A percentile compares a stretch with the other conserved stretches of the same genome.
phyloP scores from a whole-genome alignment of 2,797 vertebrate genomes.

The Hephaestus fuliginosus region DNA sequence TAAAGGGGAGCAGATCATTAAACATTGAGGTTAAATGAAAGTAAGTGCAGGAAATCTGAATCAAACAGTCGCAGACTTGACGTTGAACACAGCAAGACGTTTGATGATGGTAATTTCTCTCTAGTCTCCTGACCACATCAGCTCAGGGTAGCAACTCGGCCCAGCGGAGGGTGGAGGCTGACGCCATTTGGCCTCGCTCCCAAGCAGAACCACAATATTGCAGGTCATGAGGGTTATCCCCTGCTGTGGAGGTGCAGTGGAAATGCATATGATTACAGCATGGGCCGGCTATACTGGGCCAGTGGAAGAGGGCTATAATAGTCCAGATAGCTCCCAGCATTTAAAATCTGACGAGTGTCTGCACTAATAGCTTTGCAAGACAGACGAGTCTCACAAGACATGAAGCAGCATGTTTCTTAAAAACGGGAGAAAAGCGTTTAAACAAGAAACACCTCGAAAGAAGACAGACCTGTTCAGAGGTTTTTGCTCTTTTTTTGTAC shows the following conservation, averaged over 20 bases:
- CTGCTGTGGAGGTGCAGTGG: slow-evolving; percentile 31
- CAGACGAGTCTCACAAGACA: not conserved
- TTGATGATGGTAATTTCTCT: slow-evolving; percentile 3
- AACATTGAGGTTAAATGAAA: not conserved
- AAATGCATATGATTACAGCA: slow-evolving; percentile 57
- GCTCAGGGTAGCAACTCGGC: slow-evolving; percentile 14
- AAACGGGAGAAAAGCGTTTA: slow-evolving; percentile 6
- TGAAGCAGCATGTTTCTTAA: not conserved
- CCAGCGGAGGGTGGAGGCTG: slow-evolving; percentile 37
- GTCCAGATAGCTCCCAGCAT: slow-evolving; percentile 19
- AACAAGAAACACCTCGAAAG: slow-evolving; percentile 8
- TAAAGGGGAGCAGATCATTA: not conserved
- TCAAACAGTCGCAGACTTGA: not conserved
- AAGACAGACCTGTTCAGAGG: not conserved
- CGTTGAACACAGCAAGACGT: slow-evolving; percentile 3
- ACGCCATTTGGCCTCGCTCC: slow-evolving; percentile 24
- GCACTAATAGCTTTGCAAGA: slow-evolving; percentile 16
- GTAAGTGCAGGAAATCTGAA: not conserved
- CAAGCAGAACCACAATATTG: slow-evolving; percentile 46
- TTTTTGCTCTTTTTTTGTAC: slow-evolving; percentile 10
- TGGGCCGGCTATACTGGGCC: slow-evolving; percentile 12
- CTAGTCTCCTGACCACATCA: slow-evolving; percentile 22
- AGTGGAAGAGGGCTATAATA: slow-evolving; percentile 22
- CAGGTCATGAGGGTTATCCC: slow-evolving; percentile 56
- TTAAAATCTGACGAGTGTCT: slow-evolving; percentile 34